phyloP scores from a whole-genome alignment of 2,888 invertebrate genomes.

The Aphelenchoides bicaudatus region DNA sequence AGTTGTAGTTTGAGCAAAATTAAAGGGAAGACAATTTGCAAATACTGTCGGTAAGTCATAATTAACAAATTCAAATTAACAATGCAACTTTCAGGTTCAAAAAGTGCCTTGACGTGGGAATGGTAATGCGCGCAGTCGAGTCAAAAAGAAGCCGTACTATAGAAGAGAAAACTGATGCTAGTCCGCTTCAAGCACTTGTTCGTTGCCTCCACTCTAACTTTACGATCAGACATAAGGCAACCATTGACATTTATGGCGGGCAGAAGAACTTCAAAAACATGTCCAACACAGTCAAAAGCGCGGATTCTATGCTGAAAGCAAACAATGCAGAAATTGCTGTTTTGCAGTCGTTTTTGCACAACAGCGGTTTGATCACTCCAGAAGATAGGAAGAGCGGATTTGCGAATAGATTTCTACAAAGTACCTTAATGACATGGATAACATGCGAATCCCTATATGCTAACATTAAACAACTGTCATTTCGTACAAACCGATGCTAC shows the following conservation, averaged over 20 bases:
- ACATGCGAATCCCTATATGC: constrained; percentile 4
- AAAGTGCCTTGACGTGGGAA: constrained; percentile 13
- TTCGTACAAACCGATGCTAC: constrained; percentile 13
- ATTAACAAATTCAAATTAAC: no score
- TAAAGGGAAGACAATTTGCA: neutral
- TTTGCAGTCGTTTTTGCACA: neutral
- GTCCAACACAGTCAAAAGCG: constrained; percentile 12
- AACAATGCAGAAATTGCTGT: constrained; percentile 10
- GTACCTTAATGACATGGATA: constrained; percentile 12
- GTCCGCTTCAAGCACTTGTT: neutral
- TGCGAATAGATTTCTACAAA: constrained; percentile 1
- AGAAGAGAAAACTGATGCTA: neutral
- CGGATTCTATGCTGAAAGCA: constrained; percentile 2
- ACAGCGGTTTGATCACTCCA: constrained; percentile 11
- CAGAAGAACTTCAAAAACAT: neutral
- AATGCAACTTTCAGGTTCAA: constrained; percentile 6
- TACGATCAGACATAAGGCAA: constrained; percentile 7
- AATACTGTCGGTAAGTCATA: constrained; percentile 1
- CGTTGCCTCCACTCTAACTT: constrained; percentile 6
- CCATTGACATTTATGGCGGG: constrained; percentile 12
- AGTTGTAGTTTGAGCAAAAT: constrained; percentile 16
- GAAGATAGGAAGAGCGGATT: constrained; percentile 2
- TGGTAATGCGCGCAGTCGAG: constrained; percentile 16
- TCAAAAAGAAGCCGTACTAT: neutral
- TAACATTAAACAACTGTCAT: constrained; percentile 9